Conservation (phyloP, 2,113 vertebrate species). For the Eudyptes chrysolophus region DNA sequence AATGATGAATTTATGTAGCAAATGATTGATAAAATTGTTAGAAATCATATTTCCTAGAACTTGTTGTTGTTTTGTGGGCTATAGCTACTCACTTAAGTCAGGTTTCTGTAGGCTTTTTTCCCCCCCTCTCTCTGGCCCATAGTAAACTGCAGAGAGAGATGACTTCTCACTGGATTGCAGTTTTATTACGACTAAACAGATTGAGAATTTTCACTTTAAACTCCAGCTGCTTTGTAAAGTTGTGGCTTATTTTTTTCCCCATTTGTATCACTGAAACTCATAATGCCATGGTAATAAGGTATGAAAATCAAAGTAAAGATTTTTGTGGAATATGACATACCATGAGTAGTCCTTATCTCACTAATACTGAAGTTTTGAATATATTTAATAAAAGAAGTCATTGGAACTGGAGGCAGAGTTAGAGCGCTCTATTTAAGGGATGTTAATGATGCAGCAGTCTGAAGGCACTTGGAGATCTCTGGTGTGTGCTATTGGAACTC, state of each 20-base stretch:
- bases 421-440: neutral
- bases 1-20: neutral
- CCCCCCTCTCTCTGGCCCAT: neutral
- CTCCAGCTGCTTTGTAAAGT: neutral
- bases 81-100: neutral
- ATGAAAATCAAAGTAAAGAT: neutral
- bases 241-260: neutral
- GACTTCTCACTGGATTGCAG: no score
- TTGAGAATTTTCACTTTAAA: neutral
- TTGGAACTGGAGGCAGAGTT: neutral
- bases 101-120: neutral
- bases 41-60: neutral
- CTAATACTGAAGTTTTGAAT: neutral
- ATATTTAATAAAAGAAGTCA: neutral
- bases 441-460: neutral
- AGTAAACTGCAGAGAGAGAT: neutral
- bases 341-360: neutral
- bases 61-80: neutral
- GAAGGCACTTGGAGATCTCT: neutral
- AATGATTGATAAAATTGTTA: neutral
- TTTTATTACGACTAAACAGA: neutral
- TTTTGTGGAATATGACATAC: neutral
- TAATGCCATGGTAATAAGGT: neutral
- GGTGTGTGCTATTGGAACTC: neutral
- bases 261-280: neutral